Base-by-base conservation (phyloP, 2,888 invertebrate species). In the Diadegma fenestrale region DNA sequence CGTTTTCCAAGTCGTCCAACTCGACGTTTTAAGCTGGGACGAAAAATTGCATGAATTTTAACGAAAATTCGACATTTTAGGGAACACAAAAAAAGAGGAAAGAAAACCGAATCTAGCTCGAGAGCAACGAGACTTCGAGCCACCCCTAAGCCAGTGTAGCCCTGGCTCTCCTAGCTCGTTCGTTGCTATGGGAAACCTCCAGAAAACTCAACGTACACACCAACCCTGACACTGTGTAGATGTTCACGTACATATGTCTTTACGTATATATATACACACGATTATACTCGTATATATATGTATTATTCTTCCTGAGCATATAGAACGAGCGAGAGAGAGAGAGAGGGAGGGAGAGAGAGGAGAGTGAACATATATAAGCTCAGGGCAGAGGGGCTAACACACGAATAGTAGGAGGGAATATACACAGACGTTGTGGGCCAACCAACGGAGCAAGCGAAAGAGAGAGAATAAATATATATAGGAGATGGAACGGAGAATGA, bases 111-210 rank as follows among this genome's bases (percentile, higher is more conserved):
- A 48, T 89, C 88, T 89, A 88, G 89, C 90, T 91, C 92, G 77
- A 72, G 82, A 82, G 90, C 91, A 90, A 90, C 90, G 92, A 90
- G 91, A 91, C 92, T 92, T 90, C 90, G 90, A 92, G 91, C 92
- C 91, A 91, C 90, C 92, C 91, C 91, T 92, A 91, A 92, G 91
- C 91, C 90, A 88, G 43, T 90, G 90, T 71, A 71, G 61, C 71
- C 48, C 77, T 41, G 77, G 66, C 77, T 77, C 66, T 77, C 66
- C 83, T 77, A 80, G 80, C 84, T 87, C 85, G 80, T 84, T 92
- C 92, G 93, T 94, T 94, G 93, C 93, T 92, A 93, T 91, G 93
- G 93, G 93, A 94, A 92, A 93, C 93, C 93, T 93, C 93, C 92
- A 93, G 93, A 93, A 93, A 93, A 93, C 93, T 93, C 92, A 87